These are phyloP conservation scores for Pterocles orientalis DNA, from an alignment of 2,113 vertebrate genomes.

Conservation along the genomic window DNA sequence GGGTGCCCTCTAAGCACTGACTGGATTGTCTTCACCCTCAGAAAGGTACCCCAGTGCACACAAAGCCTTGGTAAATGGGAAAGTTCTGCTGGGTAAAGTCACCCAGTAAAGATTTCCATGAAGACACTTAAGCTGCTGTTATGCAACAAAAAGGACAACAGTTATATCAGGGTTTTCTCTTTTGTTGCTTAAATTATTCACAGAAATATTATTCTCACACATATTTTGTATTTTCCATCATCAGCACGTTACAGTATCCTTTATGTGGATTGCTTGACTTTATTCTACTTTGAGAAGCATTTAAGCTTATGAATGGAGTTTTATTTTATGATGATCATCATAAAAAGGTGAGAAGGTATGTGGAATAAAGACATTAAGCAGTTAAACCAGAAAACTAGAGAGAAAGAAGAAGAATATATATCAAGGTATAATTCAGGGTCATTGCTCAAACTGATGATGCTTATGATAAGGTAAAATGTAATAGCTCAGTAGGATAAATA, in stretches of 20 bases:
- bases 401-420: neutral
- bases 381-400: neutral
- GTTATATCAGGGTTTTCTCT: neutral
- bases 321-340: neutral
- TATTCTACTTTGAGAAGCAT: neutral
- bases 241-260: neutral
- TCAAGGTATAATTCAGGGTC: neutral
- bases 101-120: neutral
- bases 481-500: neutral
- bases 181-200: neutral
- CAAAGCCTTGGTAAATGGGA: neutral
- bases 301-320: conserved; percentile 4
- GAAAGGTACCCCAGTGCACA: fast-evolving
- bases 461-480: neutral
- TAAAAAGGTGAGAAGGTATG: neutral
- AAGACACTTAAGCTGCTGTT: neutral
- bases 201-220: neutral
- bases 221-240: neutral
- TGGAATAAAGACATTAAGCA: neutral
- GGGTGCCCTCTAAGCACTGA: neutral
- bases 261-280: neutral
- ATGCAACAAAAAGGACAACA: neutral
- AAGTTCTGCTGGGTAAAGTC: neutral
- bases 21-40: neutral
- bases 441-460: neutral